phyloP scores from a whole-genome alignment of 2,888 invertebrate species.

The Hypercompe scribonia region DNA sequence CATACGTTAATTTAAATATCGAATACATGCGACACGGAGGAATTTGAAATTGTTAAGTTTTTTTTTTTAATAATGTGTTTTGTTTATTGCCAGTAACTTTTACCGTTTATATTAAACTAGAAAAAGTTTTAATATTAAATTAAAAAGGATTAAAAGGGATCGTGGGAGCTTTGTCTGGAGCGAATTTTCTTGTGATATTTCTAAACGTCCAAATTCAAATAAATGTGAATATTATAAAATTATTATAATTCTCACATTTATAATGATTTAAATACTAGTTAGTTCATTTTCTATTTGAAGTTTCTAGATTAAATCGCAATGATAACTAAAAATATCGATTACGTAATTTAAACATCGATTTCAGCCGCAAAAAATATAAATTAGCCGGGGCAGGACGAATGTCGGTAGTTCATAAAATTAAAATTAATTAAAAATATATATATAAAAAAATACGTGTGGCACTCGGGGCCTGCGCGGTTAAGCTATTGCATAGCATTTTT shows the following conservation, averaged over 20 bases:
- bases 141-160: not conserved
- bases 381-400: too few species aligned
- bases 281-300: not conserved
- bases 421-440: too few species aligned
- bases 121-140: not conserved
- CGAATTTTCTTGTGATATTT: not conserved
- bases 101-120: not conserved
- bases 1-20: slow-evolving; percentile 19
- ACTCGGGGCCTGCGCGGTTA: too few species aligned
- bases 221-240: not conserved
- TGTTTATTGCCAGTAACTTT: not conserved
- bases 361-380: too few species aligned
- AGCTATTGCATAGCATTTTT: too few species aligned
- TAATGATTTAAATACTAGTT: too few species aligned
- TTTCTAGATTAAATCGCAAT: not conserved
- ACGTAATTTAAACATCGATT: not conserved
- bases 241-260: not conserved
- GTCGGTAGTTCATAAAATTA: too few species aligned
- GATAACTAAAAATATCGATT: not conserved
- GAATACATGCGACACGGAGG: not conserved
- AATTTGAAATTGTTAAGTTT: not conserved
- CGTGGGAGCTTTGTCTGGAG: not conserved
- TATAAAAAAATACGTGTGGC: too few species aligned
- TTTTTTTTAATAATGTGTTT: not conserved
- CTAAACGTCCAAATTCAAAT: not conserved